Evolutionary conservation across 2,797 vertebrate genomes (phyloP), one percentile per base, ranked within the genome.

Genomic region (Epinephelus malabaricus): DNA sequence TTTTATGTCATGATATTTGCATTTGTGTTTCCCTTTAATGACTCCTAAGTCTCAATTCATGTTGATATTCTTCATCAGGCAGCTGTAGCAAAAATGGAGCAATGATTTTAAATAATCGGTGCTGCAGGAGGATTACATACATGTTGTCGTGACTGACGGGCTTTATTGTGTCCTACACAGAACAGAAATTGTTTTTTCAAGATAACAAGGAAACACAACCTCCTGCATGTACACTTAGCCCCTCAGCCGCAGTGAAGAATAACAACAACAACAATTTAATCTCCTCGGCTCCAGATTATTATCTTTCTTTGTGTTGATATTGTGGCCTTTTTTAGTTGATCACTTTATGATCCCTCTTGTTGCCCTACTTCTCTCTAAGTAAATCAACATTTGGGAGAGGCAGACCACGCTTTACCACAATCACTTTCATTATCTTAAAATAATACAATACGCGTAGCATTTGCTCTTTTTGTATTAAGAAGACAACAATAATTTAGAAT

Each of bases 41-140:
- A 70, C 47, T 53, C 23, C 74, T 55, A 53, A 73, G 10, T 69
- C 74, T 81, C 80, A 73, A 81, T 79, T 79, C 54, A 76, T 81
- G 66, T 69, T 70, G 47, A 78, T 76, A 83, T 68, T 73, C 69
- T 64, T 84, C 59, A 63, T 64, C 46, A 63, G 62, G 53, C 69
- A 67, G 59, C 71, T 67, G 43, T 47, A 63, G 83, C 17, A 86
- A 79, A 76, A 84, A 82, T n/a, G 27, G 64, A 75, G 60, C 50
- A 76, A 70, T 86, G 47, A 63, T 86, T 88, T 82, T 54, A 76
- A 80, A 86, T 72, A 64, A 75, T 25, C 69, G 21, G 47, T 51
- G 15, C 65, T 73, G 65, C 71, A 27, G 81, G 56, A 88, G 86
- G 92, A 95, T 95, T 94, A 94, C 43, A 76, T 90, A 84, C 91